phyloP scores from a whole-genome alignment of 1,140 invertebrate genomes.

The Oscheius sp. region DNA sequence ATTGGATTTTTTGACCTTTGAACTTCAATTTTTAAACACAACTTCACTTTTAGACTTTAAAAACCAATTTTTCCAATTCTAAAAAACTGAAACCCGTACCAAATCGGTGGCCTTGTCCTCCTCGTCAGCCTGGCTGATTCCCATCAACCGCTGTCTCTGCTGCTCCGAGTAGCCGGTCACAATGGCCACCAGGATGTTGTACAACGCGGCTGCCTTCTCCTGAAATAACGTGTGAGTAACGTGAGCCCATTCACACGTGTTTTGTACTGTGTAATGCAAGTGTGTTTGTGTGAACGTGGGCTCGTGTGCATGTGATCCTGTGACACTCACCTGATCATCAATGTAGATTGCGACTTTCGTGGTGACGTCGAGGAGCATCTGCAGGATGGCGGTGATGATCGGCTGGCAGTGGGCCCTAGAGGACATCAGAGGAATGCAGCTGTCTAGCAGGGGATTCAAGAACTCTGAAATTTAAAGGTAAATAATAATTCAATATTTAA shows the following conservation, averaged over 20 bases:
- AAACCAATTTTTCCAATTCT: too few relatives aligned
- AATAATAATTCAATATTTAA: too few relatives aligned
- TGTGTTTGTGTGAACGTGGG: too few relatives aligned
- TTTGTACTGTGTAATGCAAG: too few relatives aligned
- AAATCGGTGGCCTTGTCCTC: slow-evolving; percentile 38
- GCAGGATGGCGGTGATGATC: slow-evolving; percentile 26
- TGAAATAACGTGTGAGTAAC: too few relatives aligned
- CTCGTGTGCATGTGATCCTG: too few relatives aligned
- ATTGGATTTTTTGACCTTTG: too few relatives aligned
- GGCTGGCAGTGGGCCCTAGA: slow-evolving; percentile 6
- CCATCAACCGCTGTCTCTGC: slow-evolving; percentile 12
- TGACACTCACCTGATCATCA: slow-evolving; percentile 15
- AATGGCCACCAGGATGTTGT: slow-evolving; percentile 16
- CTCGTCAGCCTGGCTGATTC: slow-evolving; percentile 14
- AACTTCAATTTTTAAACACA: too few relatives aligned
- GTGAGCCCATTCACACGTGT: not conserved
- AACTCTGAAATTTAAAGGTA: too few relatives aligned
- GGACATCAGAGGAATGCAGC: slow-evolving; percentile 13
- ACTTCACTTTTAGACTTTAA: too few relatives aligned
- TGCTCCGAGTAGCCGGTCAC: slow-evolving; percentile 24
- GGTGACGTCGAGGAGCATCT: slow-evolving; percentile 23
- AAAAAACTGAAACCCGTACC: too few relatives aligned
- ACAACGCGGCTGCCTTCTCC: slow-evolving; percentile 4
- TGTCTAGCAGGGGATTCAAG: slow-evolving; percentile 6
- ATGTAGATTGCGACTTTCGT: slow-evolving; percentile 34